Percentiles rank a stretch among this genome's conserved stretches.
Evolutionary conservation across 2,113 vertebrate genomes (phyloP).

Genomic region (Ranitomeya imitator): DNA sequence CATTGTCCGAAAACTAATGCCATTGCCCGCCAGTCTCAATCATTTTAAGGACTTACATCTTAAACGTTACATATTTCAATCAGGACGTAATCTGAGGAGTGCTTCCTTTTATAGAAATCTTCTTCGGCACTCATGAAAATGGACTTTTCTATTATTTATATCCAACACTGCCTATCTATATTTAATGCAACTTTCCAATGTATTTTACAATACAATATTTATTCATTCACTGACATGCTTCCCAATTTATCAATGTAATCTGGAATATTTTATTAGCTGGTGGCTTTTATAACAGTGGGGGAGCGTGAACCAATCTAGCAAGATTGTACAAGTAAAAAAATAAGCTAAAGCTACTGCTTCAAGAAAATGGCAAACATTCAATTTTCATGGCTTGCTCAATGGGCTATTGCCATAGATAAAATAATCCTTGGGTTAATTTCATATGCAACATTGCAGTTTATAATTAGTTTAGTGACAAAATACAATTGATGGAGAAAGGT

Average conservation of each 20-base stretch:
- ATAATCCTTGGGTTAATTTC: not conserved
- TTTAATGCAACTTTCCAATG: conserved; percentile 56
- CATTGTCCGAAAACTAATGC: conserved; percentile 8
- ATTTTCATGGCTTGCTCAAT: not conserved
- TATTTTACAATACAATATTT: conserved; percentile 55
- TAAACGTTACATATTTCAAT: conserved; percentile 58
- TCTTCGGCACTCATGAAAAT: conserved; percentile 53
- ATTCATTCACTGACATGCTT: conserved; percentile 51
- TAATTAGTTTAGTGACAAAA: no score
- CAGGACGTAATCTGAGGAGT: conserved; percentile 46
- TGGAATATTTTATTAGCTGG: conserved; percentile 48
- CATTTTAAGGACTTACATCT: conserved; percentile 52
- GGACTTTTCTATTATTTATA: conserved; percentile 55
- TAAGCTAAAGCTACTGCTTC: no score
- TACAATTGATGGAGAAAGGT: no score
- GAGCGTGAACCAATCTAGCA: not conserved
- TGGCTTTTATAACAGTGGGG: conserved; percentile 21
- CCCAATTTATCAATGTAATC: conserved; percentile 54
- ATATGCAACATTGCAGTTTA: no score
- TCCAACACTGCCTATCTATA: conserved; percentile 47
- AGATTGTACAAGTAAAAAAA: not conserved
- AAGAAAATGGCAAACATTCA: not conserved
- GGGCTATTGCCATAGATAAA: not conserved
- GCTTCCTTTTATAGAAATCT: conserved; percentile 51
- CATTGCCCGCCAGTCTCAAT: conserved; percentile 20